Conservation (phyloP, 2,888 invertebrate species). For the Cynaeus angustus region DNA sequence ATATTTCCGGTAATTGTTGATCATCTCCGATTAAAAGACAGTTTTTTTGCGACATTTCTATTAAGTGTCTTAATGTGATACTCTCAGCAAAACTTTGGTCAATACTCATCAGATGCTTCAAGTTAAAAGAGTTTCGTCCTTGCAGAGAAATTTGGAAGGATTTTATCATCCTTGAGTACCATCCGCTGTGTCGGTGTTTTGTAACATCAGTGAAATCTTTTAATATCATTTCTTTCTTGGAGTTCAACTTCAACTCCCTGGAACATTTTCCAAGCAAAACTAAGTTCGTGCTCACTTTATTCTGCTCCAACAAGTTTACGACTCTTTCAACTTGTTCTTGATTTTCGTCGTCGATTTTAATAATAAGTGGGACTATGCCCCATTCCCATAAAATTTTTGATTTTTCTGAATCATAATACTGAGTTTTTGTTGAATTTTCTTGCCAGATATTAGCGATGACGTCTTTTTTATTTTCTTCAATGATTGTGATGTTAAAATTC, state of each 20-base stretch:
- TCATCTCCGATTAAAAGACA: neutral
- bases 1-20: neutral
- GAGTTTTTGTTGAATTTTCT: too few species aligned
- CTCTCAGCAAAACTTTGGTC: neutral
- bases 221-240: too few species aligned
- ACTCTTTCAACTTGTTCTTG: neutral
- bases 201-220: neutral
- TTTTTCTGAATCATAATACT: too few species aligned
- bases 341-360: neutral
- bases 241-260: neutral
- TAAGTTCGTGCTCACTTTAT: neutral
- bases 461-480: too few species aligned
- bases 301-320: neutral
- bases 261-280: neutral
- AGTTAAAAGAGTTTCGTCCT: neutral
- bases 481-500: too few species aligned
- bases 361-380: neutral
- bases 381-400: neutral
- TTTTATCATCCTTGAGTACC: neutral
- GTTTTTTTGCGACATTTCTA: neutral
- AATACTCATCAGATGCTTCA: neutral
- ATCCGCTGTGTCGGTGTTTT: neutral
- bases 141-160: neutral
- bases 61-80: neutral
- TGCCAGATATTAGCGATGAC: too few species aligned